Base-by-base conservation (phyloP, 2,888 invertebrate genomes). In the Sphaerophoria rueppellii region DNA sequence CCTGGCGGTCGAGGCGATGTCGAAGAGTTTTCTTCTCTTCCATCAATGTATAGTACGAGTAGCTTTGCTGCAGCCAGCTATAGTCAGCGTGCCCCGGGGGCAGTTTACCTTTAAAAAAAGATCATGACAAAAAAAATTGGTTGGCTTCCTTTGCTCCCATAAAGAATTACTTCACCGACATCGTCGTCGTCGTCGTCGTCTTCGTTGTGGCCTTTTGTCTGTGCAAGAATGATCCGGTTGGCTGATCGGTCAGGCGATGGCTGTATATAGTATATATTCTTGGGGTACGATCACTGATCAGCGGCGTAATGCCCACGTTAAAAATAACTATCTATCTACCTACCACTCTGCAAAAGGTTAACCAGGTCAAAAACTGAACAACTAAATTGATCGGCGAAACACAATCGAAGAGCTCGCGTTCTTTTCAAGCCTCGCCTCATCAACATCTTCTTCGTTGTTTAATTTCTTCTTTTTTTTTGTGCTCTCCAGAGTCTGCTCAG, bases 341-440 rank as follows among this genome's bases (percentile, higher is more conserved):
- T 73, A 80, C 82, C 73, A 80, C 65, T 80, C 80, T 76, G 69
- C 83, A 67, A 88, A 88, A 89, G 90, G 90, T 90, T 90, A 91
- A 89, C 88, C 90, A 90, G 90, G 90, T 90, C 91, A 90, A 90
- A 90, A 88, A 89, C 89, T 88, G 89, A 90, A 90, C 90, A 90
- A 90, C 91, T 90, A 91, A 90, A 90, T 90, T 90, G 90, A 90
- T 89, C 90, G 88, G 83, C 87, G 73, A 88, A 89, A 89, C 88
- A 89, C 88, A 90, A 89, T 89, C 88, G 90, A 82, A 86, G 61
- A 60, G 83, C 74, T 74, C 67, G 67, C 69, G 57, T 69, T 50
- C 81, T 75, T 50, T 61, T 57, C 35, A 55, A 35, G 81, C 58
- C 54, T 60, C 60, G 16, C 37, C 63, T 48, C 37, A 87, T 87